Evolutionary conservation across 1,140 invertebrate species (phyloP), one percentile per base, ranked within the genome.

Genomic region (honey bee (Apis mellifera)): DNA sequence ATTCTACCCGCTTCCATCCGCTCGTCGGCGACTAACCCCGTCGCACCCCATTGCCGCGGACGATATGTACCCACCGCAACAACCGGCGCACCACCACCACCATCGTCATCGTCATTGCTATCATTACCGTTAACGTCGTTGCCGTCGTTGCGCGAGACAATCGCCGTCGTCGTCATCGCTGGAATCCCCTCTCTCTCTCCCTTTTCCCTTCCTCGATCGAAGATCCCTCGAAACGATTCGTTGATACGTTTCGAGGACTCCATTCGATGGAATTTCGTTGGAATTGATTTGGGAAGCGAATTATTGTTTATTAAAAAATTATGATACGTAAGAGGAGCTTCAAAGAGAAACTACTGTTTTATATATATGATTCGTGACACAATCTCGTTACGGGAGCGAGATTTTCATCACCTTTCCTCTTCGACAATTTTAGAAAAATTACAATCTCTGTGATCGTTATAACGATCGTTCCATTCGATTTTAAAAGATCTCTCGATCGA

Each of bases 1-100:
- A 92, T 92, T 93, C 91, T 90, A 90, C 88, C 90, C 92, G 92
- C 90, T 93, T 92, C 90, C 91, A 90, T 94, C 92, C 91, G 90
- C 89, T 91, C 91, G 90, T 89, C 92, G 89, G 87, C 92, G 92
- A 90, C 84, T 84, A 78, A 86, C 85, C 83, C 85, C 89, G 76
- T 79, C 85, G 78, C 87, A 83, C 79, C 78, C 86, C 80, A 84
- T 85, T 85, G 82, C 84, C 66, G 65, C 32, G 66, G 69, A 82
- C 83, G 80, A 88, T 88, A 87, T 80, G 86, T 88, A 88, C 86
- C 86, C 78, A 84, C 86, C 86, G 83, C 87, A 89, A 87, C 85
- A 83, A 85, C 87, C 88, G 82, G 79, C 71, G 64, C 74, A 82
- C 59, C 32, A 23, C 74, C 57, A 70, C 62, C 32, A 32, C 32